Evolutionary conservation across 2,888 invertebrate species (phyloP).

Genomic region (Acanthococcus lagerstroemiae): DNA sequence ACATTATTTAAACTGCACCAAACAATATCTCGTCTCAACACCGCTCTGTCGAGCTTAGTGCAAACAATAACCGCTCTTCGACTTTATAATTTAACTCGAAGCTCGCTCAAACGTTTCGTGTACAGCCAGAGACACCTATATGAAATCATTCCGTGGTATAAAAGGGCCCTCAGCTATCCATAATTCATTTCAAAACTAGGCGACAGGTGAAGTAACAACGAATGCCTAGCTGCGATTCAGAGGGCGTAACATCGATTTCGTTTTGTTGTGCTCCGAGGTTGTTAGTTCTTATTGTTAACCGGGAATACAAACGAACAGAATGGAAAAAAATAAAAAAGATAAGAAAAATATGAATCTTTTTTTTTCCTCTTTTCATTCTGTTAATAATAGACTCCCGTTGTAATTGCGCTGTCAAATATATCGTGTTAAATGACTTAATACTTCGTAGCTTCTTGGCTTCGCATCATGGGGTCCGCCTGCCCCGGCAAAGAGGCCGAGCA

Average conservation of each 20-base stretch:
- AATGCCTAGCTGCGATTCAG: slow-evolving; percentile 7
- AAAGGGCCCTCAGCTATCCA: too few relatives aligned
- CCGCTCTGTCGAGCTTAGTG: too few relatives aligned
- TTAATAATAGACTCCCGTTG: slow-evolving; percentile 27
- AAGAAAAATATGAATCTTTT: neutral
- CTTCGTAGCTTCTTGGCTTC: slow-evolving; percentile 29
- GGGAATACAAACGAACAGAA: neutral
- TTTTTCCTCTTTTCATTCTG: neutral
- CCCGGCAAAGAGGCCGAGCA: neutral
- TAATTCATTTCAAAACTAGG: too few relatives aligned
- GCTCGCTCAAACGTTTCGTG: too few relatives aligned
- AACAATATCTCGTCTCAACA: too few relatives aligned
- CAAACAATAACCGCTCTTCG: too few relatives aligned
- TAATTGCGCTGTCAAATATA: slow-evolving; percentile 26
- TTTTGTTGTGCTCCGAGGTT: neutral
- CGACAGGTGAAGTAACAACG: slow-evolving; percentile 23
- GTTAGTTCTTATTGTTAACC: neutral
- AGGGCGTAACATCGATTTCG: slow-evolving; percentile 25
- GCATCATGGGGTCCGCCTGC: slow-evolving; percentile 22
- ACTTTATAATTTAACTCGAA: too few relatives aligned
- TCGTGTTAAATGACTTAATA: slow-evolving; percentile 29
- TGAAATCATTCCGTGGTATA: too few relatives aligned
- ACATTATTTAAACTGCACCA: too few relatives aligned
- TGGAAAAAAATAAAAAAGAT: neutral
- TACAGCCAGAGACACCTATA: too few relatives aligned